A percentile compares a stretch with the other conserved stretches of the same genome.
phyloP scores from a whole-genome alignment of 2,888 invertebrate genomes.

The Drymonia ruficornis region DNA sequence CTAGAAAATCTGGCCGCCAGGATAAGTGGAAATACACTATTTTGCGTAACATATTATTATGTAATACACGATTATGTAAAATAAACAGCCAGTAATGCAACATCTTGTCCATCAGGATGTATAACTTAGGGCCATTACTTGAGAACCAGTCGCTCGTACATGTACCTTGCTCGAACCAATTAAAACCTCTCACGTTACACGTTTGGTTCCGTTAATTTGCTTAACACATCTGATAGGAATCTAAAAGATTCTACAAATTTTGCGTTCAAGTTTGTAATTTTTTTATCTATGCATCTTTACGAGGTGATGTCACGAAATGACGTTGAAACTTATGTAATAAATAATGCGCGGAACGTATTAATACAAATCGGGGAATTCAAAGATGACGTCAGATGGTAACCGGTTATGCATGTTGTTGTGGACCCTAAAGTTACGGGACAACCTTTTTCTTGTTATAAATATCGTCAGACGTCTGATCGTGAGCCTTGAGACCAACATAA shows the following conservation, averaged over 20 bases:
- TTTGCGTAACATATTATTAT: constrained; percentile 52
- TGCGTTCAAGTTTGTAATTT: neutral
- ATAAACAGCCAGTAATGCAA: constrained; percentile 42
- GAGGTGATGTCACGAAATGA: constrained; percentile 1
- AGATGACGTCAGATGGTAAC: neutral
- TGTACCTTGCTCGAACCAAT: constrained; percentile 26
- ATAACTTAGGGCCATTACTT: constrained; percentile 35
- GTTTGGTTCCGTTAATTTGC: neutral
- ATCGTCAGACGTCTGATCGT: neutral
- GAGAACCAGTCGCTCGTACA: constrained; percentile 35
- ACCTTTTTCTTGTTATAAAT: constrained; percentile 1
- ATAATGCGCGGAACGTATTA: neutral
- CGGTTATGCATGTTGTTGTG: constrained; percentile 1
- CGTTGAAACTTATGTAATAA: neutral
- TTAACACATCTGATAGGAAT: neutral
- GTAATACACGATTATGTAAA: constrained; percentile 56
- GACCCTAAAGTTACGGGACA: constrained; percentile 1
- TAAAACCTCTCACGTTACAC: constrained; percentile 26
- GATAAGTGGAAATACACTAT: constrained; percentile 40
- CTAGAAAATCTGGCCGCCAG: constrained; percentile 29
- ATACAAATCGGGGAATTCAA: constrained; percentile 2
- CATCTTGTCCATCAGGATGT: constrained; percentile 42
- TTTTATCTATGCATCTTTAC: neutral
- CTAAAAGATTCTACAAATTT: neutral
- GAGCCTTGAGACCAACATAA: neutral